Evolutionary conservation across 2,888 invertebrate genomes (phyloP).

Genomic region (Bimastos eiseni): DNA sequence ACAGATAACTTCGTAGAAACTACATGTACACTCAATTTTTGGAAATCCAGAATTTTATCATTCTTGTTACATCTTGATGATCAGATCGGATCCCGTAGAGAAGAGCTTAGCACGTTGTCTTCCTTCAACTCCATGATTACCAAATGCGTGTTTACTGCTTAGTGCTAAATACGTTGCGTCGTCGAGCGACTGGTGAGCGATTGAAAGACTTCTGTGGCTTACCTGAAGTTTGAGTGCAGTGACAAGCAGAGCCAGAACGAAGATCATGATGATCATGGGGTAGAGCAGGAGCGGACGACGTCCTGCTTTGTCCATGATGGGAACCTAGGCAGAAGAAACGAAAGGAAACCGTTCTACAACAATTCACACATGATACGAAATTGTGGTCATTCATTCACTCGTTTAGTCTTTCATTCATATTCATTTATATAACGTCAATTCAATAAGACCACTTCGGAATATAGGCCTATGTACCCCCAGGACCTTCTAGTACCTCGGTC

Average conservation of each 20-base stretch:
- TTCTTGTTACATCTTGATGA: neutral
- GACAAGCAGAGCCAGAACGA: constrained; percentile 68
- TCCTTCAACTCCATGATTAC: neutral
- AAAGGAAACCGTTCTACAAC: neutral
- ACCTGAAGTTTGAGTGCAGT: constrained; percentile 63
- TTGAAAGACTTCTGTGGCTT: neutral
- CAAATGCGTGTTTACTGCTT: neutral
- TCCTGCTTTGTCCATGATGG: constrained; percentile 95
- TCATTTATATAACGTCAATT: no score
- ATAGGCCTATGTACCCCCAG: no score
- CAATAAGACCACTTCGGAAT: no score
- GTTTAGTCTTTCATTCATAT: neutral
- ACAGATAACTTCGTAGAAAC: no score
- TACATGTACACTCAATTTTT: neutral
- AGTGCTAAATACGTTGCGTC: neutral
- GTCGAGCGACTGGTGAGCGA: neutral
- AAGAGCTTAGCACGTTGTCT: neutral
- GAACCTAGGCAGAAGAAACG: constrained; percentile 66
- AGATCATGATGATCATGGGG: constrained; percentile 79
- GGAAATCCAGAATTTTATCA: neutral
- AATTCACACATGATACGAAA: neutral
- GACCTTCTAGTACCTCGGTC: no score
- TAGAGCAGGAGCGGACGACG: constrained; percentile 83
- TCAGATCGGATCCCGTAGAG: neutral
- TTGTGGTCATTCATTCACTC: neutral